Base-by-base conservation (phyloP, 2,113 vertebrate species). In the Cebus imitator region DNA sequence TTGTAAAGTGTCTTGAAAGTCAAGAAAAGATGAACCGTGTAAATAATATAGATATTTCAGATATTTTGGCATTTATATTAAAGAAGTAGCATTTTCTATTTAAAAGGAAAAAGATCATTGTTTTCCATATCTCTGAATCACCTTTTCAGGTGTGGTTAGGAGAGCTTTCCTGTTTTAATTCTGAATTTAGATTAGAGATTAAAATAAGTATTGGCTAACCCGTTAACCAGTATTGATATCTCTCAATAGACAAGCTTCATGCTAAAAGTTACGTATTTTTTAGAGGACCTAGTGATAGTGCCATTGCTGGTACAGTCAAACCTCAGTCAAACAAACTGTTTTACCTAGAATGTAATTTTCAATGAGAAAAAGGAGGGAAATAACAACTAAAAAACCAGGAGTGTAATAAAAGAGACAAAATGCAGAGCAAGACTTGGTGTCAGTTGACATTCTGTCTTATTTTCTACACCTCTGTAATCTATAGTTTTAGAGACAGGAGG, bases 121-220 rank as follows among this genome's bases (percentile, higher is more conserved):
- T 64, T 85, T 96, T 78, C 75, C 17, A 14, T 87, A 18, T 83
- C 52, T 78, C 86, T 64, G 40, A 93, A 43, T 12, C 10, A 92
- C 16, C 4, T 87, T 78, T 93, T 58, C 25, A 79, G 35, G 35
- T 79, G 23, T 40, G 40, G 23, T 83, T 50, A 90, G 30, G 11
- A 78, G 75, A 83, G 27, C 23, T 40, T 66, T 72, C 21, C n/a
- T 95, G 43, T 37, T 80, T 91, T 61, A 81, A 48, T 95, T 72
- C 50, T 95, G 90, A 27, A 75, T 73, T 95, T 91, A 79, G 17
- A 52, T 87, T 87, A 58, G 52, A 79, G 27, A 73, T 55, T 93
- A 70, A 79, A 84, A 43, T 64, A 52, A 6, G 17, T 35, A 32
- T 45, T 75, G 40, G 8, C 58, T 90, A 93, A 50, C 11, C 37